These are phyloP conservation scores for Phrynosoma platyrhinos DNA, from an alignment of 2,113 vertebrate genomes.

Conservation along the genomic window DNA sequence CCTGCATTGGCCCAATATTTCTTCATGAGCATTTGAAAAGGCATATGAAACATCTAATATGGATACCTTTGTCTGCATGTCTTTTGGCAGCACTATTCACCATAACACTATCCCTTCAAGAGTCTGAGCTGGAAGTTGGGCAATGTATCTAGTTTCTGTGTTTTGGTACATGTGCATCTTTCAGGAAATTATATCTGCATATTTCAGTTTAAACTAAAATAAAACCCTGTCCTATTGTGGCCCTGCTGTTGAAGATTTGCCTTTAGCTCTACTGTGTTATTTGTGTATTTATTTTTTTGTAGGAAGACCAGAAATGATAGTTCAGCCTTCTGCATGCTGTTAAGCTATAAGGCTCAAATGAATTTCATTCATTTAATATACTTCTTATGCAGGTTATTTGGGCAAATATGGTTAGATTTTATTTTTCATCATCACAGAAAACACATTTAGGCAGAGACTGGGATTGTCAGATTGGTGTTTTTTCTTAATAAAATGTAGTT, in stretches of 20 bases:
- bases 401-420: constrained; percentile 10
- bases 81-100: no score
- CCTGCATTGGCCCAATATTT: no score
- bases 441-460: neutral
- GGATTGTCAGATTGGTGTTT: neutral
- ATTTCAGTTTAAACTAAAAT: neutral
- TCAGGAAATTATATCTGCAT: neutral
- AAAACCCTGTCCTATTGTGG: neutral
- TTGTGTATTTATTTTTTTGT: neutral
- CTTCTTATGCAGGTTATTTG: neutral
- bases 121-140: neutral
- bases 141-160: neutral
- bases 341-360: neutral
- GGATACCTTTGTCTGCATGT: no score
- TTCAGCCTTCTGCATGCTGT: neutral
- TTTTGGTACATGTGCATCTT: neutral
- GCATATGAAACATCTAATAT: no score
- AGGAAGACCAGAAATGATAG: neutral
- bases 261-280: neutral
- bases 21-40: no score
- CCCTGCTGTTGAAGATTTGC: neutral
- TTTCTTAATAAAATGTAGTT: constrained; percentile 21
- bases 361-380: neutral
- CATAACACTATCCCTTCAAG: neutral
- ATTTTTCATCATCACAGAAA: constrained; percentile 1